Evolutionary conservation across 2,113 vertebrate species (phyloP).

Genomic region (Pogonocichla stellata): DNA sequence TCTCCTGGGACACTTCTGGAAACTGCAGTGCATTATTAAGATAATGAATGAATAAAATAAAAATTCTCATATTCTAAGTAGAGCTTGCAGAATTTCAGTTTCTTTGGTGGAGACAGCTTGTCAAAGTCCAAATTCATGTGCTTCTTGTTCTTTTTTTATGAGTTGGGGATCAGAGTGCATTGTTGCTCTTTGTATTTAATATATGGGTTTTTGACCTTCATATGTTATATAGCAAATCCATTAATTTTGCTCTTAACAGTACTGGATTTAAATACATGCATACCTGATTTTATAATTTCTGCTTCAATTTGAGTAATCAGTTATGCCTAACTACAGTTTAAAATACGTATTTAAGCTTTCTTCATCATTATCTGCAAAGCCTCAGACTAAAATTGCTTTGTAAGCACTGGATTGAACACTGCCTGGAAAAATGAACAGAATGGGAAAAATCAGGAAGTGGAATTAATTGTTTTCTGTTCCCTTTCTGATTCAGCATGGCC

Average conservation of each 20-base stretch:
- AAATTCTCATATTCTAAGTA: not conserved
- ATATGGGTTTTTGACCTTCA: not conserved
- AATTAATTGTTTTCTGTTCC: not conserved
- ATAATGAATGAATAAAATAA: not conserved
- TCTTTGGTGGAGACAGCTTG: not conserved
- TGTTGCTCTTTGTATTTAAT: not conserved
- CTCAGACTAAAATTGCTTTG: not conserved
- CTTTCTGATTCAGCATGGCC: not conserved
- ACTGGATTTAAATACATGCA: not conserved
- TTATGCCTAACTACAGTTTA: not conserved
- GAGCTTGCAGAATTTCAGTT: not conserved
- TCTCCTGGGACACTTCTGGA: not conserved
- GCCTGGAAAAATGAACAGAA: not conserved
- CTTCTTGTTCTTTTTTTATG: not conserved
- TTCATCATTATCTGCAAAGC: not conserved
- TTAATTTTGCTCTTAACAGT: not conserved
- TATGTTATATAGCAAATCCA: not conserved
- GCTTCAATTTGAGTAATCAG: not conserved
- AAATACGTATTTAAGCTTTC: not conserved
- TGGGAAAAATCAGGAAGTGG: not conserved
- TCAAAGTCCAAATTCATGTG: not conserved
- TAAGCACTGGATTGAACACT: not conserved
- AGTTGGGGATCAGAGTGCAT: not conserved
- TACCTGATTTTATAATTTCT: not conserved
- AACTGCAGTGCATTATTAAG: not conserved